A percentile compares a stretch with the other conserved stretches of the same genome.
Evolutionary conservation across 2,113 vertebrate genomes (phyloP).

Genomic region (Rhinolophus ferrumequinum): DNA sequence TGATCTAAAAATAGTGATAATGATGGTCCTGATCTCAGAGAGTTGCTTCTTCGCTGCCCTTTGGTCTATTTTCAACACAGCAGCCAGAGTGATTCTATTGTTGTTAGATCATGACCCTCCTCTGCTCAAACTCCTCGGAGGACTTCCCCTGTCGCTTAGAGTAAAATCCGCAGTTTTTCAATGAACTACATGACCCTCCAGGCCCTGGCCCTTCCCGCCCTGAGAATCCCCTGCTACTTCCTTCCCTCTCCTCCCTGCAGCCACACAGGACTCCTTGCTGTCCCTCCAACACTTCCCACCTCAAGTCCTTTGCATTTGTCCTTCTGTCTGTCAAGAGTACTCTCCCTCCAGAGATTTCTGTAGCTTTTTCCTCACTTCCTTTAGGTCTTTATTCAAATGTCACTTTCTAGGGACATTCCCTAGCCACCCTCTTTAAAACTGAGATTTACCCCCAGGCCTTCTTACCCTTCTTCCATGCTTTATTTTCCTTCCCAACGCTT

Average conservation of each 20-base stretch:
- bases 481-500: not conserved
- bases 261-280: not conserved
- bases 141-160: not conserved
- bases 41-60: not conserved
- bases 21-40: too few species aligned
- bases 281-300: not conserved
- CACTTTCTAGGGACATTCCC: not conserved
- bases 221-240: not conserved
- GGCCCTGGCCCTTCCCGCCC: not conserved
- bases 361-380: not conserved
- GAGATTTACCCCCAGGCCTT: not conserved
- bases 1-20: too few species aligned
- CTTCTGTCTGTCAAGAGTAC: not conserved
- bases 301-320: not conserved
- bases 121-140: not conserved
- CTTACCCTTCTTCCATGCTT: not conserved
- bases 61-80: not conserved
- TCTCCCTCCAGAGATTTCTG: not conserved
- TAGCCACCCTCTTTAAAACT: not conserved
- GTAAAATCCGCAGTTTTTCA: not conserved
- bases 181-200: rapidly evolving
- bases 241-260: not conserved
- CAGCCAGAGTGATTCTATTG: not conserved
- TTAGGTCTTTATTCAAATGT: not conserved
- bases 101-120: not conserved